phyloP scores from a whole-genome alignment of 37 sponge, comb jelly and placozoan species.

The Tethya wilhelma region DNA sequence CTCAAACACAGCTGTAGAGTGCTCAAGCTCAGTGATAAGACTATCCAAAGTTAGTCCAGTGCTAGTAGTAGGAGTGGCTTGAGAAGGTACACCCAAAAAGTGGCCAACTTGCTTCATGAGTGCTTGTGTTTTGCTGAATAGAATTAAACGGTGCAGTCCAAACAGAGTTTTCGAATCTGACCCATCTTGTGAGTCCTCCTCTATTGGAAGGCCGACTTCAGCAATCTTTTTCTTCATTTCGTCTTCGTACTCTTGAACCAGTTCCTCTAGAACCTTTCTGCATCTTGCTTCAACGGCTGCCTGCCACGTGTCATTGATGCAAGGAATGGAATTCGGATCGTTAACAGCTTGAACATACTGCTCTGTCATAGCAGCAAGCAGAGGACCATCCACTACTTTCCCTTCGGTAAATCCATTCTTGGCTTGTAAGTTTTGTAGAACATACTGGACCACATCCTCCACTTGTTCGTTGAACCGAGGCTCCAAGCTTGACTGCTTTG shows the following conservation, averaged over 20 bases:
- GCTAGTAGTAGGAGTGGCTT: no score
- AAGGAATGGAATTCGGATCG: constrained; percentile 31
- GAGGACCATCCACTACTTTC: constrained; percentile 13
- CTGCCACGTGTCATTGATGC: constrained; percentile 39
- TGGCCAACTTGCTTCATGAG: constrained; percentile 18
- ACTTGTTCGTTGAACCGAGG: constrained; percentile 14
- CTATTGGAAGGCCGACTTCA: constrained; percentile 24
- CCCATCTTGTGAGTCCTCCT: constrained; percentile 3
- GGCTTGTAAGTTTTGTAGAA: constrained; percentile 5
- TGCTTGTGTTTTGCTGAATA: not conserved
- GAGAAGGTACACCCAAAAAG: not conserved
- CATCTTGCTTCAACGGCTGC: not conserved
- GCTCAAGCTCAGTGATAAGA: not conserved
- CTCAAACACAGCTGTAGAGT: not conserved
- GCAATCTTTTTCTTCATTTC: constrained; percentile 18
- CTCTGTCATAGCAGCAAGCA: constrained; percentile 4
- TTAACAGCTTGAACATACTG: constrained; percentile 41
- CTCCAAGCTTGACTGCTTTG: not conserved
- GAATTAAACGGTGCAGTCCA: constrained; percentile 5
- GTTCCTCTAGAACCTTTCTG: constrained; percentile 1
- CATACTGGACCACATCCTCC: not conserved
- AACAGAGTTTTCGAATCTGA: not conserved
- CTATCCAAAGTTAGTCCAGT: not conserved
- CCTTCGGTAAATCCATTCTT: constrained; percentile 18
- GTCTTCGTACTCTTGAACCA: constrained; percentile 21